Percentiles rank a stretch among this genome's conserved stretches.
phyloP scores from a whole-genome alignment of 1,140 invertebrate species.

The Nasonia vitripennis region DNA sequence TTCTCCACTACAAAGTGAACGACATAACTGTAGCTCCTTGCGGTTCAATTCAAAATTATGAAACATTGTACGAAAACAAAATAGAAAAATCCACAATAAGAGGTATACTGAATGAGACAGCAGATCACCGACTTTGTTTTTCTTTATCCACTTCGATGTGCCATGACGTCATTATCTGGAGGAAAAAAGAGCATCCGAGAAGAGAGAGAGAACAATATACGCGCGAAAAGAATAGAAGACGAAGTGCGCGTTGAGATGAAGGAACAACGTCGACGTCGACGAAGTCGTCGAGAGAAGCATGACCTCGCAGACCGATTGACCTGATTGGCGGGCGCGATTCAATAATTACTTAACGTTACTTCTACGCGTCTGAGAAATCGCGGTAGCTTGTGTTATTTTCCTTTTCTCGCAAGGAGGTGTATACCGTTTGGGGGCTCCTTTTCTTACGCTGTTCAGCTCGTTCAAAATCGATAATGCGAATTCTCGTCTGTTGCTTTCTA shows the following conservation, averaged over 20 bases:
- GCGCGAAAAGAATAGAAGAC: not conserved
- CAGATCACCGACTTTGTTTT: not conserved
- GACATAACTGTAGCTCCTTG: too few relatives aligned
- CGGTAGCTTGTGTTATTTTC: not conserved
- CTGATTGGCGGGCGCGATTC: conserved; percentile 70
- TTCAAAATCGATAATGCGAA: not conserved
- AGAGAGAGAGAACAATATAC: not conserved
- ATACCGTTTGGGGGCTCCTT: not conserved
- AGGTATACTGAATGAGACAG: too few relatives aligned
- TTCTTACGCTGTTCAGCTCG: not conserved
- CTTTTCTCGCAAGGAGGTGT: not conserved
- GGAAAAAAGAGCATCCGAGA: not conserved
- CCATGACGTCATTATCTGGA: not conserved
- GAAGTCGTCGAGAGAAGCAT: not conserved
- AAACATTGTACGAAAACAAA: too few relatives aligned
- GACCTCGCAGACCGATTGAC: conserved; percentile 69
- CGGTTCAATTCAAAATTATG: too few relatives aligned
- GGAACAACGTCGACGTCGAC: not conserved
- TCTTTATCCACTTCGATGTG: not conserved
- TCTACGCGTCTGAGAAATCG: conserved; percentile 31
- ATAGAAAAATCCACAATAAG: too few relatives aligned
- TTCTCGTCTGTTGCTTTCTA: not conserved
- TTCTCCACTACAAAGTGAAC: too few relatives aligned
- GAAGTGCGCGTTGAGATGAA: not conserved
- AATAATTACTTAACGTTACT: conserved; percentile 70